Conservation (phyloP, 2,888 invertebrate species). For the Melipona bicolor region DNA sequence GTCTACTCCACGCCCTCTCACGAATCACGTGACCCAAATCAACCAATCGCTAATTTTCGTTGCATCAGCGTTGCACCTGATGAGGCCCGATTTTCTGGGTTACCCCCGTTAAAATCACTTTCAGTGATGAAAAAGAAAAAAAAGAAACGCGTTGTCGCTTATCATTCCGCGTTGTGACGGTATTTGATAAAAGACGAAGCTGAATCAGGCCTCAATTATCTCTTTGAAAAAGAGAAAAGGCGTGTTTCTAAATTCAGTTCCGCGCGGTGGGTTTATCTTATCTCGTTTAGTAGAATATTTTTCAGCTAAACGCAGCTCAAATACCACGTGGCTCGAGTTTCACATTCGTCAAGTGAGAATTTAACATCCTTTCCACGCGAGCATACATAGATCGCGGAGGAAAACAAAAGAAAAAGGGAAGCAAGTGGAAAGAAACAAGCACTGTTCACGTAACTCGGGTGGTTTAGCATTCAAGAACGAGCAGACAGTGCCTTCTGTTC, state of each 20-base stretch:
- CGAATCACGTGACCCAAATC: too few species aligned
- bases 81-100: too few species aligned
- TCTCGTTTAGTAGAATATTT: neutral
- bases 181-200: neutral
- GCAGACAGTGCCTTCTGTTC: constrained; percentile 16
- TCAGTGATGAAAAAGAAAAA: too few species aligned
- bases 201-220: neutral
- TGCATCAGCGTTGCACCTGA: too few species aligned
- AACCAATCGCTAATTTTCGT: too few species aligned
- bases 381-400: neutral
- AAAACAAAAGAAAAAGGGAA: neutral
- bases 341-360: neutral
- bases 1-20: too few species aligned
- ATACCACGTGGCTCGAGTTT: neutral
- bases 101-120: too few species aligned
- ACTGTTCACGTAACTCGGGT: constrained; percentile 27
- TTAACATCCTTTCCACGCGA: neutral
- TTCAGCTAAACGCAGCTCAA: neutral
- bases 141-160: neutral
- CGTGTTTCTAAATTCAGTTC: neutral
- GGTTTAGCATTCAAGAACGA: constrained; percentile 26
- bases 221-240: neutral
- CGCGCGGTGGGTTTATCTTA: neutral
- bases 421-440: neutral
- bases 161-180: neutral